Conservation (phyloP, 1,140 invertebrate species). For the Zaprionus nigranus region DNA sequence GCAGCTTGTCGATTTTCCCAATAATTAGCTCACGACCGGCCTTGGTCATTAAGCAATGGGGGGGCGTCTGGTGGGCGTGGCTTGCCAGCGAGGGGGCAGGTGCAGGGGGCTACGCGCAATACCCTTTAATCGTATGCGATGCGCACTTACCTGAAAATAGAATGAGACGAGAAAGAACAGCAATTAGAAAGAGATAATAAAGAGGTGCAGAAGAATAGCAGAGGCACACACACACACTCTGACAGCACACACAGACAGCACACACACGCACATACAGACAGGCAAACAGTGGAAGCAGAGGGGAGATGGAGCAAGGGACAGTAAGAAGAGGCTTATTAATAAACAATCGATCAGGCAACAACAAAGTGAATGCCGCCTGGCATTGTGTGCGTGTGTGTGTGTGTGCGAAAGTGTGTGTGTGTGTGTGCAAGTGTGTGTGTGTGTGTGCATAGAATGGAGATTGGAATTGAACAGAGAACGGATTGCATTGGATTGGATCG, state of each 20-base stretch:
- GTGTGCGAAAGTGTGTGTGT: background rate
- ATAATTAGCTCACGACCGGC: slow-evolving; percentile 1
- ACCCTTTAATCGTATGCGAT: slow-evolving; percentile 6
- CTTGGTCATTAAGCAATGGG: background rate
- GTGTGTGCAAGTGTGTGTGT: background rate
- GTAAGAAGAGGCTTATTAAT: slow-evolving; percentile 56
- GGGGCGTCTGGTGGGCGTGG: background rate
- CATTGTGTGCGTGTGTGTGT: slow-evolving; percentile 34
- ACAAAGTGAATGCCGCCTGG: slow-evolving; percentile 42
- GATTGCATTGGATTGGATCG: slow-evolving; percentile 31
- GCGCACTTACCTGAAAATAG: slow-evolving; percentile 51
- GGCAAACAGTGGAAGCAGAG: slow-evolving; percentile 1
- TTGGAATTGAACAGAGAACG: slow-evolving; percentile 26
- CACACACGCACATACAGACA: slow-evolving; percentile 3
- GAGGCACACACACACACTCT: background rate
- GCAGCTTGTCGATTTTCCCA: slow-evolving; percentile 3
- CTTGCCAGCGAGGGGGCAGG: background rate
- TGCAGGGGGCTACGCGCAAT: background rate
- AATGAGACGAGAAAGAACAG: slow-evolving; percentile 19
- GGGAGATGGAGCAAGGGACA: slow-evolving; percentile 10
- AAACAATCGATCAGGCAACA: slow-evolving; percentile 65
- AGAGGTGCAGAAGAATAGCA: slow-evolving; percentile 15
- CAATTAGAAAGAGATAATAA: slow-evolving; percentile 49
- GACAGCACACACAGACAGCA: background rate
- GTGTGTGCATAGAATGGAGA: slow-evolving; percentile 20